Base-by-base conservation (phyloP, 1,140 invertebrate genomes). In the Pteromalus puparum region DNA sequence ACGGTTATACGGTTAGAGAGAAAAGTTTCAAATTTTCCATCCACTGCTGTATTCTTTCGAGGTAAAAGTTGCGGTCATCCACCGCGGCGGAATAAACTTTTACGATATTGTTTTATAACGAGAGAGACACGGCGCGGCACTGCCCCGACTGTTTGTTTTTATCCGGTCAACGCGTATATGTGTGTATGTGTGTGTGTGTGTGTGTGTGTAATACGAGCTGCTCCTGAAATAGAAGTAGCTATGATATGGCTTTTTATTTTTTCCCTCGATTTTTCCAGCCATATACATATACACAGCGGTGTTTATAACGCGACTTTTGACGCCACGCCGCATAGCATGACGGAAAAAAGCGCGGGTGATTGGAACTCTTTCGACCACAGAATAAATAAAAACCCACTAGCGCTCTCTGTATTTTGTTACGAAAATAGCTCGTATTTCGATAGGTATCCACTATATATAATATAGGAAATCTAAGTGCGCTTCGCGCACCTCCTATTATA, bases 21-120 rank as follows among this genome's bases (percentile, higher is more conserved):
- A 83, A 79, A 81, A 72, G 28, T 68, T 81, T 28, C 67, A 84
- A 79, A 21, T 79, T 42, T 30, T 68, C 21, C 26, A 34, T 30
- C 30, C 4, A 1, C 30, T 53, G 75, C 7, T 67, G 61, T 30
- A 38, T 61, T 61, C 61, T 68, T 70, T 30, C 87, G 87, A 89
- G 89, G 87, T 90, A 87, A 90, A 87, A 87, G 76, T 87, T 90
- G 89, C 28, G 88, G 89, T 90, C 76, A 72, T 89, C 38, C 38
- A 9, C 38, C 28, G 86, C 42, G 81, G 70, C 38, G 42, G 46
- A 85, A 85, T 87, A 87, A 88, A 87, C 1, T 87, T 90, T 89
- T 89, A 89, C 53, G 79, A 88, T 82, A 85, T 87, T 61, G 80
- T 87, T 89, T 89, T 87, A 89, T 88, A 85, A 80, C 78, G 81